phyloP scores from a whole-genome alignment of 2,113 vertebrate genomes.

The Pygoscelis adeliae region DNA sequence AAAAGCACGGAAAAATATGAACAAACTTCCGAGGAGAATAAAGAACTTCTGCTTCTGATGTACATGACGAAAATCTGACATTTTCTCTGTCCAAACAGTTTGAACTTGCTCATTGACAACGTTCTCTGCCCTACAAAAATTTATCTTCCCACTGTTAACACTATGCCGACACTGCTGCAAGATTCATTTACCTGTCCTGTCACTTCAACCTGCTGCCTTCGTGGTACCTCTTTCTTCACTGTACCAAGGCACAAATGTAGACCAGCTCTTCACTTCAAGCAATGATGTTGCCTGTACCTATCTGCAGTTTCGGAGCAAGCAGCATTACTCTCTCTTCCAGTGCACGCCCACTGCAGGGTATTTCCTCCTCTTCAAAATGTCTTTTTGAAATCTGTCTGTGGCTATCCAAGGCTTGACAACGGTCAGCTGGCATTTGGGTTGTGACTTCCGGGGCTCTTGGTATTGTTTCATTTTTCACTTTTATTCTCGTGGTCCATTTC shows the following conservation, averaged over 20 bases:
- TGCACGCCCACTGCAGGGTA: rapidly evolving
- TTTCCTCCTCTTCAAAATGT: neutral
- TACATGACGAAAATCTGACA: neutral
- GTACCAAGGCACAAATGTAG: neutral
- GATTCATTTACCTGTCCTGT: neutral
- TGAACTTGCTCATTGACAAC: neutral
- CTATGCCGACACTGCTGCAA: neutral
- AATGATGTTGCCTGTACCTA: neutral
- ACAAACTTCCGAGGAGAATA: neutral
- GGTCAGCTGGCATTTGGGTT: neutral
- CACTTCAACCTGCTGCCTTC: neutral
- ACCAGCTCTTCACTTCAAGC: neutral
- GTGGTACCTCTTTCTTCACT: neutral
- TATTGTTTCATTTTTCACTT: neutral
- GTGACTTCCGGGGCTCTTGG: neutral
- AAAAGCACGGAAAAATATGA: neutral
- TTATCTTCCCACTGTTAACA: neutral
- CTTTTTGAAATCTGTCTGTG: neutral
- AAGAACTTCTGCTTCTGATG: neutral
- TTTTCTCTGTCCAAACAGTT: neutral
- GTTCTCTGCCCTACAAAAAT: neutral
- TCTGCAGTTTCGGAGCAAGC: neutral
- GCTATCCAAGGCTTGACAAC: neutral
- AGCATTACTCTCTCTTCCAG: rapidly evolving
- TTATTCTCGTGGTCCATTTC: rapidly evolving